Conservation (phyloP, 2,888 invertebrate species). For the Liopterus haemorrhoidalis region DNA sequence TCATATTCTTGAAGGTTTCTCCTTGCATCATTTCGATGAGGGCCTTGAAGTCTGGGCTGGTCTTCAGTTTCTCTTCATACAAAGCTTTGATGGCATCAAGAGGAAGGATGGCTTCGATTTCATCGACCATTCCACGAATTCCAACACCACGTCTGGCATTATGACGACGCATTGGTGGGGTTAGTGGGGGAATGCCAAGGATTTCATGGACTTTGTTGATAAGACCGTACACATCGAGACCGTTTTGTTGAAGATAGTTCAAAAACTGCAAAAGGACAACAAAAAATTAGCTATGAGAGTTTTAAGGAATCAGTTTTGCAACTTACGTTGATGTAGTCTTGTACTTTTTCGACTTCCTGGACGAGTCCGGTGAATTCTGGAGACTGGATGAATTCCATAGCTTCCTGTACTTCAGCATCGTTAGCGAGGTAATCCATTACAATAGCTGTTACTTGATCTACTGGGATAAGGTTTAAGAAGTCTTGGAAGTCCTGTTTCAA, state of each 20-base stretch:
- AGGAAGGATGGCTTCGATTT: constrained; percentile 31
- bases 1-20: constrained; percentile 31
- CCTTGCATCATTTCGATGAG: constrained; percentile 31
- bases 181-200: constrained; percentile 29
- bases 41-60: constrained; percentile 31
- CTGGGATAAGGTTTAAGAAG: constrained; percentile 32
- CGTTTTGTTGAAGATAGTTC: constrained; percentile 34
- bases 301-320: no score
- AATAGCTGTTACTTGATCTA: constrained; percentile 31
- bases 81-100: constrained; percentile 27
- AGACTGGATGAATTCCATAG: constrained; percentile 33
- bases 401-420: constrained; percentile 33
- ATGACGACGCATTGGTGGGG: constrained; percentile 2
- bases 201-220: constrained; percentile 32
- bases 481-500: constrained; percentile 29
- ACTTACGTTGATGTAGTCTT: constrained; percentile 22
- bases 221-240: constrained; percentile 33
- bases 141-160: constrained; percentile 30
- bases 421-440: constrained; percentile 28
- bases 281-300: background rate
- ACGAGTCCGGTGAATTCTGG: constrained; percentile 33
- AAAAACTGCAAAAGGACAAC: constrained; percentile 24
- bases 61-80: constrained; percentile 30
- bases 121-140: constrained; percentile 32
- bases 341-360: constrained; percentile 22